Evolutionary conservation across 92 coral and sea anemone species (phyloP), one percentile per base, ranked within the genome.

Genomic region (Palythoa grandiflora): DNA sequence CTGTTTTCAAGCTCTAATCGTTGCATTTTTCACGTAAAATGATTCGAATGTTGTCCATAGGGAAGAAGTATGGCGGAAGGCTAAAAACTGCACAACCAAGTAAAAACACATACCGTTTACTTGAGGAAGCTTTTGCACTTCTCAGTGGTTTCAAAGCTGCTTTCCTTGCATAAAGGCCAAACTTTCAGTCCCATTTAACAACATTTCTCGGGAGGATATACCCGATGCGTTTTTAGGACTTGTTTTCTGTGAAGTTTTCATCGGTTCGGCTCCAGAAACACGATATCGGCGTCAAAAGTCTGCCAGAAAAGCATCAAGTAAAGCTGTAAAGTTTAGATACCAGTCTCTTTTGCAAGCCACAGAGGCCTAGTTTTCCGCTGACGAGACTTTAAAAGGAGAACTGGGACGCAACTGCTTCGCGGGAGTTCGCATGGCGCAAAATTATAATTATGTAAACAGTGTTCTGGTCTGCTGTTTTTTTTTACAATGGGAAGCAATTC

Each of bases 261-360:
- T 74, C 11, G 36, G 14, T 74, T 74, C 4, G 57, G 78, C 50
- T 35, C 68, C 70, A 53, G 83, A 54, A 77, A 77, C 70, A 54
- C 54, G 70, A 35, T 77, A 74, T 74, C 78, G 40, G 28, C 57
- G 12, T 74, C 78, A 74, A 74, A 39, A 74, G 35, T 74, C 55
- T 40, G n/a, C 83, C 83, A 77, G 50, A 53, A 77, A 77, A 77
- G 28, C 81, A 75, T 75, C 80, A 75, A 75, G 80, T 75, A 75
- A 75, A 75, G 38, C 63, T 75, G 80, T 75, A 75, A 61, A 48
- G 38, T 63, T 48, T 44, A n/a, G n/a, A 59, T 19, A 39, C 86
- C 86, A 81, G 86, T 63, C 40, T 63, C n/a, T 36, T 61, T 61
- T 81, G 78, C 78, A 73, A 73, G 78, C 37, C 37, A 44, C 17